Evolutionary conservation across 2,797 vertebrate genomes (phyloP), one percentile per base, ranked within the genome.

Genomic region (Sebastes minor): DNA sequence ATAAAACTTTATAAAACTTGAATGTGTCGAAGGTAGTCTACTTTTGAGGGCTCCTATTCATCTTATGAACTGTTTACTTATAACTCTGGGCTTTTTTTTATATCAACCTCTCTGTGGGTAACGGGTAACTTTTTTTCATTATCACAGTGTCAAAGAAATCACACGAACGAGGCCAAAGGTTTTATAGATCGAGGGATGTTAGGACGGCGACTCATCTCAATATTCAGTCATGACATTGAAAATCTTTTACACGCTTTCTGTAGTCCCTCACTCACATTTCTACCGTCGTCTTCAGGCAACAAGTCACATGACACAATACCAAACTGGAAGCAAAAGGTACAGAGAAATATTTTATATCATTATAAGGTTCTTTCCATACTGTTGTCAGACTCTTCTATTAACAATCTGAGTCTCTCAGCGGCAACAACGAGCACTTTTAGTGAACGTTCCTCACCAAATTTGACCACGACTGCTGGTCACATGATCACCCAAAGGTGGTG

Each of bases 401-500:
- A 61, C 9, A 61, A 61, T 32, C 20, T 33, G 60, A 33, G 20
- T 0, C 30, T 61, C 0, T 61, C 2, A 11, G 59, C 30, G 28
- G 3, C 9, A 32, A 32, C 18, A 60, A 32, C 7, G 9, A 32
- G 28, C 18, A 61, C 25, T 59, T 59, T 59, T 59, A 59, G 16
- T 61, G 59, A 2, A 60, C 18, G 38, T 59, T 65, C 46, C 60
- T 75, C 35, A 5, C 9, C 46, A 8, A 64, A 52, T 73, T 60
- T 74, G 52, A 75, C 33, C 80, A 71, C 61, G 78, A 76, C 79
- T 81, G 83, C 67, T 66, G 62, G 73, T 82, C 74, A 82, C 16
- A 72, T 77, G 79, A 84, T 77, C 76, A 78, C 74, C 80, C 38
- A 28, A 22, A 72, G 60, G 69, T 74, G 70, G 64, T 20, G 74